Base-by-base conservation (phyloP, 1,140 invertebrate species). In the Drosophila mayri region DNA sequence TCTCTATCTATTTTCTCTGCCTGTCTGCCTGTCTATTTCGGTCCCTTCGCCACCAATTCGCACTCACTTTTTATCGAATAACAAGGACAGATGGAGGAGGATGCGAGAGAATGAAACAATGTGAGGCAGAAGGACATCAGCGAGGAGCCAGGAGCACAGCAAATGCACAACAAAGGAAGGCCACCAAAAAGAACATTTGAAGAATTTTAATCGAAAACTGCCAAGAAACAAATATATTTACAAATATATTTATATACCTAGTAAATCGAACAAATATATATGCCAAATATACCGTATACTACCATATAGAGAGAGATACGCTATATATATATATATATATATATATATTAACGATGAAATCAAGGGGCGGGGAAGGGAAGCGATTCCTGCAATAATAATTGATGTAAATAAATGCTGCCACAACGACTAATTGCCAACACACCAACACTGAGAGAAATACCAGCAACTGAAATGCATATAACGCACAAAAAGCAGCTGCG, bases 141-240 rank as follows among this genome's bases (percentile, higher is more conserved):
- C 25, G 60, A 52, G 55, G 43, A 72, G 43, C 10, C 25, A 78
- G 65, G 55, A 81, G 55, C 57, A 68, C 30, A 74, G 47, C 63
- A 64, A 57, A 64, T 40, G 61, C 67, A 50, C 43, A 61, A 55
- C 61, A 35, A 75, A 57, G 35, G 58, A 54, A 72, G 68, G 76
- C 73, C 62, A 73, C 50, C 55, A 76, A 52, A 49, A 60, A 67
- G 63, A 40, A 79, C 66, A 80, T 85, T 88, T 75, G 60, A 90
- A 90, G 85, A 88, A 88, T 88, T 88, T 88, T 79, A 88, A 90
- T 85, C 85, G 67, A 88, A 90, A 76, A 88, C 85, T 88, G 85
- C 85, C 85, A 90, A 76, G 55, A 70, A 75, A 81, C 47, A 76
- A 79, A 75, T 52, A 68, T 67, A 79, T 70, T 75, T 52, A 65